Conservation (phyloP, 2,888 invertebrate genomes). For the Nomada ruficornis region DNA sequence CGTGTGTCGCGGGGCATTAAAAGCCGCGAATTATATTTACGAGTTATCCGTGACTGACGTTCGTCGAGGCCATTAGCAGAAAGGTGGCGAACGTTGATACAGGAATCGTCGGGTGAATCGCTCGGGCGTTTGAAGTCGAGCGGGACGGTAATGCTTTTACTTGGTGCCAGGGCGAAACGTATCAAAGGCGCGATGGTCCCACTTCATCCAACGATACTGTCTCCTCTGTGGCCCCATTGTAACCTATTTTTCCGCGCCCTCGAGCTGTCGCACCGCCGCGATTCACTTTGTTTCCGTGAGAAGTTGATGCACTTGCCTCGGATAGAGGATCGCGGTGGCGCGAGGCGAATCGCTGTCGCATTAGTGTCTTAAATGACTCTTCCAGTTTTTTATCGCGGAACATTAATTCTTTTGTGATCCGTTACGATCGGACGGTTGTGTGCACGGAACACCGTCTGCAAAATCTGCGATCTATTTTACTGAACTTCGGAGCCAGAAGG, state of each 20-base stretch:
- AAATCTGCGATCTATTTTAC: too few species aligned
- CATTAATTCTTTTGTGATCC: background rate
- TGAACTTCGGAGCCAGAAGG: too few species aligned
- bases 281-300: constrained; percentile 23
- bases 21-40: constrained; percentile 74
- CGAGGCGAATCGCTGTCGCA: background rate
- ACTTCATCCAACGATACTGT: constrained; percentile 9
- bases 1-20: constrained; percentile 60
- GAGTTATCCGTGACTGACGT: constrained; percentile 69
- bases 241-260: constrained; percentile 39
- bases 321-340: background rate
- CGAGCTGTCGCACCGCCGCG: background rate
- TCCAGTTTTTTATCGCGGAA: background rate
- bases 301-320: background rate
- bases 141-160: constrained; percentile 51
- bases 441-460: too few species aligned
- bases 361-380: constrained; percentile 18
- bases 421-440: too few species aligned
- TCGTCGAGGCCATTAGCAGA: constrained; percentile 66
- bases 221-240: constrained; percentile 2
- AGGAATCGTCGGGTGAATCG: constrained; percentile 35
- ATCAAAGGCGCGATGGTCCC: constrained; percentile 22
- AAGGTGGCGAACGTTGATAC: constrained; percentile 6
- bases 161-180: constrained; percentile 31
- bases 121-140: constrained; percentile 53